Conservation (phyloP, 35 echinoderm and acorn worm species). For the Lytechinus pictus region DNA sequence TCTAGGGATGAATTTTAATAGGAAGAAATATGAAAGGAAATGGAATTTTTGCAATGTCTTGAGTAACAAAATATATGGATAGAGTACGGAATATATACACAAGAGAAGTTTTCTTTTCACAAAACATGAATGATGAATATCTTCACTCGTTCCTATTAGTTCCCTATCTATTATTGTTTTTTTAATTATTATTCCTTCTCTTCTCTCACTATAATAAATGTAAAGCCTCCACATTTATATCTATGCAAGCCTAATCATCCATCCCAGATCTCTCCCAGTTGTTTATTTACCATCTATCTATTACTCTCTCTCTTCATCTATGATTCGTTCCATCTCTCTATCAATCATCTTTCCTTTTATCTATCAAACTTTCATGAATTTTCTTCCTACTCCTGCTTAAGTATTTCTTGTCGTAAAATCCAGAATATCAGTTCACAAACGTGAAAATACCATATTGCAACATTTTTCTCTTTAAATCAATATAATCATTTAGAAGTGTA, state of each 20-base stretch:
- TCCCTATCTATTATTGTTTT: no score
- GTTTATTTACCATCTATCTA: no score
- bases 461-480: not conserved
- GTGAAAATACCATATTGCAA: not conserved
- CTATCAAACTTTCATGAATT: not conserved
- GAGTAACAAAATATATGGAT: no score
- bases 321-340: not conserved
- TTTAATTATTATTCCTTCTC: no score
- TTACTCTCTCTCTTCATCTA: not conserved
- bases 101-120: not conserved
- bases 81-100: no score
- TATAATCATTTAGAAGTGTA: not conserved
- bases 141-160: not conserved
- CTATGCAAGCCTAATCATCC: no score
- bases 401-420: no score
- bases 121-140: not conserved
- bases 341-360: not conserved
- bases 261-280: no score
- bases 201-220: no score
- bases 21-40: not conserved
- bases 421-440: no score
- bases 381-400: not conserved
- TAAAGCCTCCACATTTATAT: no score
- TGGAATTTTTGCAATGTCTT: not conserved
- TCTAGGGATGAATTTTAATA: not conserved